phyloP scores from a whole-genome alignment of 1,140 invertebrate species.

The Conus betulinus region DNA sequence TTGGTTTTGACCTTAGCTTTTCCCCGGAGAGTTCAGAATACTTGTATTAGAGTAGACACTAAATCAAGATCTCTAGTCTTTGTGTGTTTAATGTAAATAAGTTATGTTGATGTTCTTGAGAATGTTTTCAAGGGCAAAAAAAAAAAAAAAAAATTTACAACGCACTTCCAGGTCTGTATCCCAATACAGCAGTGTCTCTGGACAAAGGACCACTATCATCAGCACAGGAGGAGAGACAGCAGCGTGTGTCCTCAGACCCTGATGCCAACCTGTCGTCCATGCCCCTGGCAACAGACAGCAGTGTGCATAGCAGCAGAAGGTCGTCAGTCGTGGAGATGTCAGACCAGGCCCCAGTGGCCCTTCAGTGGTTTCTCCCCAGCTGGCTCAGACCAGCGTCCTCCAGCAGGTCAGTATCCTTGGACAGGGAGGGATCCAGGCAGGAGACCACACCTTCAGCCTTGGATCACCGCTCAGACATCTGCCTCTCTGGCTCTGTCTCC shows the following conservation, averaged over 20 bases:
- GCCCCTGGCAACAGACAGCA: background rate
- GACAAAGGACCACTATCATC: background rate
- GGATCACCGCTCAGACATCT: background rate
- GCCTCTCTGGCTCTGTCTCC: conserved; percentile 3
- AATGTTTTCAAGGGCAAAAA: too few species aligned
- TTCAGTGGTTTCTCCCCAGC: conserved; percentile 17
- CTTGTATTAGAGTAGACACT: too few species aligned
- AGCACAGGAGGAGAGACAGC: background rate
- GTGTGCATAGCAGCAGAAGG: background rate
- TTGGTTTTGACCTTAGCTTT: too few species aligned
- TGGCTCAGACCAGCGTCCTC: background rate
- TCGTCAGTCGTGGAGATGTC: background rate
- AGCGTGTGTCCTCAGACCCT: background rate
- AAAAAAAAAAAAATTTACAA: too few species aligned
- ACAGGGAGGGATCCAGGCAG: background rate
- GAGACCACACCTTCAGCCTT: background rate
- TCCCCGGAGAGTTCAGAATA: too few species aligned
- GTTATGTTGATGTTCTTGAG: too few species aligned
- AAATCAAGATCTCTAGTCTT: too few species aligned
- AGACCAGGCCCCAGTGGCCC: background rate
- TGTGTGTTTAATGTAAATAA: too few species aligned
- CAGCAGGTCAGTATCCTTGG: background rate
- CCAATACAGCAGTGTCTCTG: background rate
- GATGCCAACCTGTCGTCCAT: background rate
- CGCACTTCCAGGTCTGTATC: background rate